Evolutionary conservation across 2,113 vertebrate genomes (phyloP).

Genomic region (Pantherophis guttatus): DNA sequence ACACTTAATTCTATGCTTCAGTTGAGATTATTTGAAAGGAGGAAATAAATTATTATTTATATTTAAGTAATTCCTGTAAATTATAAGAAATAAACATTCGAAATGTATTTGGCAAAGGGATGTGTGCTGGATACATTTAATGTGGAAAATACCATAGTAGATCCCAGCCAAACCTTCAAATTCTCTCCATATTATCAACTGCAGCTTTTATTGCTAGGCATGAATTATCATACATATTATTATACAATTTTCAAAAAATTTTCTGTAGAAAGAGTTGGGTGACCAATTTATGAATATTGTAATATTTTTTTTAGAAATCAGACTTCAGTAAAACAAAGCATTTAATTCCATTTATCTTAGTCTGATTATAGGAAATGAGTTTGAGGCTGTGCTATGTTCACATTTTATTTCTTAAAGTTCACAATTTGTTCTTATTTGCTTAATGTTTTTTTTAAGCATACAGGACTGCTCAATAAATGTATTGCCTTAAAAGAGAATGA

Average conservation of each 20-base stretch:
- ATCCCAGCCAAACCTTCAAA: slow-evolving; percentile 56
- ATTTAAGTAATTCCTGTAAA: slow-evolving; percentile 48
- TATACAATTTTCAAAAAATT: slow-evolving; percentile 61
- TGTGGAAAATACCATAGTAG: slow-evolving; percentile 57
- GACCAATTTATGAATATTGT: slow-evolving; percentile 65
- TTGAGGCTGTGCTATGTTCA: background rate
- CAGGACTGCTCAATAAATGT: background rate
- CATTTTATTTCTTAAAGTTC: slow-evolving; percentile 29
- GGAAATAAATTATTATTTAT: slow-evolving; percentile 48
- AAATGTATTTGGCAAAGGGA: slow-evolving; percentile 53
- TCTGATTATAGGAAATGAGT: slow-evolving; percentile 33
- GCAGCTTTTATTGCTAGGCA: slow-evolving; percentile 62
- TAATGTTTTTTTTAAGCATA: background rate
- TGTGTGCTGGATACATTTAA: slow-evolving; percentile 47
- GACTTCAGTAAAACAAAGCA: slow-evolving; percentile 53
- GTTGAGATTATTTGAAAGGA: slow-evolving; percentile 42
- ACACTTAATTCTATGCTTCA: slow-evolving; percentile 46
- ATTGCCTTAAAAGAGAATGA: background rate
- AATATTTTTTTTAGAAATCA: slow-evolving; percentile 69
- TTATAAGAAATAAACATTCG: slow-evolving; percentile 52
- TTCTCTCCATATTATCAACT: slow-evolving; percentile 61
- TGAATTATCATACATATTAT: slow-evolving; percentile 65
- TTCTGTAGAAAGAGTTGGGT: slow-evolving; percentile 59
- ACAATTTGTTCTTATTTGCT: background rate
- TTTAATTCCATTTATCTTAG: slow-evolving; percentile 61